Conservation (phyloP, 2,888 invertebrate genomes). For the Drosophila putrida region DNA sequence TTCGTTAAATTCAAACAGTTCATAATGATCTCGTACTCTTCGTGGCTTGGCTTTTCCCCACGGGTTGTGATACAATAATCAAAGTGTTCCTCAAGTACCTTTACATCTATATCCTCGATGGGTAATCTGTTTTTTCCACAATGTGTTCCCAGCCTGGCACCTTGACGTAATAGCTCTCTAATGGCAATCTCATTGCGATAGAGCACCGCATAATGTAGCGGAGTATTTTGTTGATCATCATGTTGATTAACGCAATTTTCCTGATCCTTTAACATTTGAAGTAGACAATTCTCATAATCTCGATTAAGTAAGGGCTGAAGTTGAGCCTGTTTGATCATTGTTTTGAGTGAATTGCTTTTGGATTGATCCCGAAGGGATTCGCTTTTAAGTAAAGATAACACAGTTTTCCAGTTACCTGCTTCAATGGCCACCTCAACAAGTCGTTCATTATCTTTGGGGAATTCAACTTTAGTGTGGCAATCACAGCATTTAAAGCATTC, state of each 20-base stretch:
- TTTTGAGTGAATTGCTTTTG: slow-evolving; percentile 68
- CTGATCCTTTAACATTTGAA: slow-evolving; percentile 87
- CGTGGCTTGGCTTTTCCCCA: slow-evolving; percentile 88
- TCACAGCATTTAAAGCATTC: background rate
- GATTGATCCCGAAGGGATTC: slow-evolving; percentile 86
- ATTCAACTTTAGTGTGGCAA: background rate
- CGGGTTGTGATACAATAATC: slow-evolving; percentile 90
- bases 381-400: slow-evolving; percentile 73
- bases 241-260: slow-evolving; percentile 88
- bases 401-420: background rate
- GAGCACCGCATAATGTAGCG: slow-evolving; percentile 91
- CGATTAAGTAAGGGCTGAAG: background rate
- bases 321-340: background rate
- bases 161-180: slow-evolving; percentile 88
- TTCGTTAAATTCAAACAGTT: slow-evolving; percentile 88
- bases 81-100: slow-evolving; percentile 90
- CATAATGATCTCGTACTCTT: slow-evolving; percentile 90
- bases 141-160: slow-evolving; percentile 90
- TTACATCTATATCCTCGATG: slow-evolving; percentile 89
- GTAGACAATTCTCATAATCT: slow-evolving; percentile 87
- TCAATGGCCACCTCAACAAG: background rate
- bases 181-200: slow-evolving; percentile 89
- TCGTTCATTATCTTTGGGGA: background rate
- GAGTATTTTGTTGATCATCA: slow-evolving; percentile 88
- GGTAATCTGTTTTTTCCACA: slow-evolving; percentile 89